Evolutionary conservation across 2,888 invertebrate species (phyloP), one percentile per base, ranked within the genome.

Genomic region (Leptopilina myrica): DNA sequence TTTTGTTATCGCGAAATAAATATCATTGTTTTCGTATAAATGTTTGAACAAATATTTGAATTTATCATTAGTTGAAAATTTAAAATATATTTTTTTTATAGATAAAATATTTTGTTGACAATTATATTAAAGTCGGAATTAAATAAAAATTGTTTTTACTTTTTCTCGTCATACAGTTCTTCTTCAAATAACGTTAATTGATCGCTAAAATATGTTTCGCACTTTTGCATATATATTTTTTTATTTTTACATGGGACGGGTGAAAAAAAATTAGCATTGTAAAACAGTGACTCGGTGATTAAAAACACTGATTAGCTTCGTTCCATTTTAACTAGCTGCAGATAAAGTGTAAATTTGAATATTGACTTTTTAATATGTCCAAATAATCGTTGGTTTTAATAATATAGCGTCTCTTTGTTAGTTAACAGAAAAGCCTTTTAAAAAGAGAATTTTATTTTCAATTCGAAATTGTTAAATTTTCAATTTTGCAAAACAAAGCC

Each of bases 211-310:
- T n/a, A 15, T 15, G 59, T 5, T 59, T 59, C 15, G 15, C 56
- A 33, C 33, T 33, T 56, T 56, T 7, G 7, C 7, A 46, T 46
- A 46, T 46, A 46, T 46, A 46, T 46, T 7, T 46, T 9, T 46
- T 7, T 46, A 46, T 46, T 9, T 46, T 9, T 46, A 46, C 46
- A 46, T 46, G 46, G 46, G 46, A 14, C 7, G 59, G 59, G 5
- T 7, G 59, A 59, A n/a, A 56, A 56, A 59, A 59, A 59, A 59
- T 59, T 59, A 59, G 59, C 59, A 59, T 15, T 59, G 59, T 59
- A 59, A 59, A 59, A 59, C n/a, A 59, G 59, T 59, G 59, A 59
- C 59, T 59, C n/a, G 59, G 15, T 59, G 59, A 59, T 59, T 59
- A 59, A 59, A 59, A 59, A 59, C 59, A 59, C 59, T 59, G 59